Evolutionary conservation across 2,888 invertebrate genomes (phyloP), one percentile per base, ranked within the genome.

Genomic region (Pecten maximus): DNA sequence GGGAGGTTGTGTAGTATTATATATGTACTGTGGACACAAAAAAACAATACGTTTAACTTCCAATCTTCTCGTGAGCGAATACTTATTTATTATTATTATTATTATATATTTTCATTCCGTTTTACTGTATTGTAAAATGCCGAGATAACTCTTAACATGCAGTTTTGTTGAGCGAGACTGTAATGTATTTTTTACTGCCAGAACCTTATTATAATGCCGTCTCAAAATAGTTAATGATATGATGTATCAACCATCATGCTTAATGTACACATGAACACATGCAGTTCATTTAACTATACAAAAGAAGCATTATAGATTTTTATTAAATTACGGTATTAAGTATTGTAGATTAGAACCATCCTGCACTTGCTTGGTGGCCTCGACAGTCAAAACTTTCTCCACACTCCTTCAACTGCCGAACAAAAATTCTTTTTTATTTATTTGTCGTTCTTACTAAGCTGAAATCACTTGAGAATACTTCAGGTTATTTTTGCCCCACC

Each of bases 251-350:
- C 12, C 74, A 74, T 74, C 74, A 3, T 8, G 35, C 28, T 16
- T 74, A 74, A 74, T 74, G 74, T 74, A 74, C 74, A 74, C 74
- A 74, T 74, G 74, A 35, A 74, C 74, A 74, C 74, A 74, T 74
- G 74, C 74, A 74, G 35, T 74, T 74, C 35, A 74, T 74, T 54
- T 74, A 74, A 35, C 74, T n/a, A 74, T 35, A 74, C 74, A 74
- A 74, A 74, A 74, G 35, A 35, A 74, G 6, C 74, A 74, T 74
- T 74, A 6, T 74, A 74, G 28, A 35, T 74, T 74, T n/a, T 74
- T 6, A 74, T 74, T 74, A 74, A 74, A 74, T 74, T 74, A 74
- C 28, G 10, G 28, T 74, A 35, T 54, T 74, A 74, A 74, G 74
- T 28, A 74, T 74, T 74, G 28, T 8, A 74, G 28, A 74, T 74